A percentile compares a stretch with the other conserved stretches of the same genome.
These are phyloP conservation scores for Ochropleura leucogaster DNA, from an alignment of 2,888 invertebrate genomes.

Conservation along the genomic window DNA sequence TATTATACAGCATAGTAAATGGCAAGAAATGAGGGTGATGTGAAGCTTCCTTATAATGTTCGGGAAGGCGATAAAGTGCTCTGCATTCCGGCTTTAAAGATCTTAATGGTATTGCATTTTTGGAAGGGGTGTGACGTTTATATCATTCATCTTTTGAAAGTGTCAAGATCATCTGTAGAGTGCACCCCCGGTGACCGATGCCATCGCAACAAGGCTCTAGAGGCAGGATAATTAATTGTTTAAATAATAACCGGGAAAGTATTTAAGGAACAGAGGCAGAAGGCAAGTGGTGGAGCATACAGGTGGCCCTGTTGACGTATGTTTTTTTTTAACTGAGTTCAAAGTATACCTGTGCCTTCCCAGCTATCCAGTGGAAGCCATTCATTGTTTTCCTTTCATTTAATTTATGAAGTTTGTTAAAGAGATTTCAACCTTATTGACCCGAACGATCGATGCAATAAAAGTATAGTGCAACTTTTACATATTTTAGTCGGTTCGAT, in stretches of 20 bases:
- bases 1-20: slow-evolving; percentile 57
- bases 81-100: slow-evolving; percentile 20
- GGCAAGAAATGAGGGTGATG: slow-evolving; percentile 30
- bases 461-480: too few species aligned
- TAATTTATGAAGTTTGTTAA: too few species aligned
- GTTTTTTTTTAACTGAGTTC: background rate
- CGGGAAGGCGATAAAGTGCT: slow-evolving; percentile 12
- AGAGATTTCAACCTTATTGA: too few species aligned
- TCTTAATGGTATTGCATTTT: slow-evolving; percentile 11
- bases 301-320: background rate
- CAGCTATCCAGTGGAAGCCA: background rate
- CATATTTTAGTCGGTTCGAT: too few species aligned
- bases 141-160: slow-evolving; percentile 14
- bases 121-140: background rate
- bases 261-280: background rate
- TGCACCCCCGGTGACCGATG: slow-evolving; percentile 11
- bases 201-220: background rate
- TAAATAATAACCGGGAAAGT: slow-evolving; percentile 2
- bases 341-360: too few species aligned
- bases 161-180: slow-evolving; percentile 17
- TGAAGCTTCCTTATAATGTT: slow-evolving; percentile 18
- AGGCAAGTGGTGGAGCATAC: background rate
- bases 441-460: too few species aligned
- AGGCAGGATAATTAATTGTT: slow-evolving; percentile 24
- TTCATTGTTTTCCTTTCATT: too few species aligned